A percentile compares a stretch with the other conserved stretches of the same genome.
Evolutionary conservation across 2,113 vertebrate species (phyloP).

Genomic region (Symphodus melops): DNA sequence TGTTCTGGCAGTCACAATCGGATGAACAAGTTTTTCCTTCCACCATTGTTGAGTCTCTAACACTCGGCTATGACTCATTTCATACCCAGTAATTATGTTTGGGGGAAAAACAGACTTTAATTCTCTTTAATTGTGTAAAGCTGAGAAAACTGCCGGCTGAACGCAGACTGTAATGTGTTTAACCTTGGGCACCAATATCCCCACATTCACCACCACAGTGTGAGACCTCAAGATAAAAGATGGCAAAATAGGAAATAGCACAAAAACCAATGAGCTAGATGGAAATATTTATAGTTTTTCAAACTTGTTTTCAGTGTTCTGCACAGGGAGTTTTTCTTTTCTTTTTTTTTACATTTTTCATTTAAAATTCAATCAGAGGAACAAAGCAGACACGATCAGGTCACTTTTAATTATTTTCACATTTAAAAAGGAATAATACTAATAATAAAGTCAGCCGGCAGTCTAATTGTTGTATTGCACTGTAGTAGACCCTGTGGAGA

Average conservation of each 20-base stretch:
- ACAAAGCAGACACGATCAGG: slow-evolving; percentile 15
- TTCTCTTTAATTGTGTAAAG: slow-evolving; percentile 71
- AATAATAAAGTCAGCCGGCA: slow-evolving; percentile 55
- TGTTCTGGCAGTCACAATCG: slow-evolving; percentile 73
- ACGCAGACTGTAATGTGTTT: slow-evolving; percentile 50
- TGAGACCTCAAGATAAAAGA: slow-evolving; percentile 33
- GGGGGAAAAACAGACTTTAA: slow-evolving; percentile 69
- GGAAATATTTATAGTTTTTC: not conserved
- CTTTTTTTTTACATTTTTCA: not conserved
- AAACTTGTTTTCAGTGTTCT: slow-evolving; percentile 4
- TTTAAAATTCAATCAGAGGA: slow-evolving; percentile 28
- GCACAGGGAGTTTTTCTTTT: not conserved
- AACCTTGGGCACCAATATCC: slow-evolving; percentile 65
- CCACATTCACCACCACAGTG: slow-evolving; percentile 43
- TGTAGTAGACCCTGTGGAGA: slow-evolving; percentile 43
- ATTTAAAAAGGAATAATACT: slow-evolving; percentile 53
- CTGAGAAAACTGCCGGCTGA: slow-evolving; percentile 57
- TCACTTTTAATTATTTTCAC: slow-evolving; percentile 3
- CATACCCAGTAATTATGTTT: slow-evolving; percentile 73
- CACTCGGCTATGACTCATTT: slow-evolving; percentile 71
- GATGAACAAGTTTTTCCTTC: slow-evolving; percentile 76
- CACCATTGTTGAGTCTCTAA: slow-evolving; percentile 66
- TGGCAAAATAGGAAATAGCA: not conserved
- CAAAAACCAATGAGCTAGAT: not conserved
- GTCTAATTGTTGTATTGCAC: slow-evolving; percentile 61